Evolutionary conservation across 2,888 invertebrate species (phyloP).

Genomic region (Brenthis daphne): DNA sequence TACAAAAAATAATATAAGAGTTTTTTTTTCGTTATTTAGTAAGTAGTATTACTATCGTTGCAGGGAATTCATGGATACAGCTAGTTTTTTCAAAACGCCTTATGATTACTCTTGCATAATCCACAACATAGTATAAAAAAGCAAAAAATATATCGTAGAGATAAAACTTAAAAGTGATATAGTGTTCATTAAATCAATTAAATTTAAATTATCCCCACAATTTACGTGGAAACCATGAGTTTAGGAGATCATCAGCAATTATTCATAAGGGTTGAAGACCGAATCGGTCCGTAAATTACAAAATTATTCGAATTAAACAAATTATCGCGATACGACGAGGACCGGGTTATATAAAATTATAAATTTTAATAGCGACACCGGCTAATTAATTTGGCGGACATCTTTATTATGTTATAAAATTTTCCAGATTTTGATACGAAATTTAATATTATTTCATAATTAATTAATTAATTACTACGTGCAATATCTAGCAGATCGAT

Average conservation of each 20-base stretch:
- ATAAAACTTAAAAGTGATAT: too few relatives aligned
- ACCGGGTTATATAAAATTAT: neutral
- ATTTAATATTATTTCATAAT: neutral
- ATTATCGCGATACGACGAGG: conserved; percentile 35
- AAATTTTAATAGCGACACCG: conserved; percentile 38
- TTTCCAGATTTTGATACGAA: conserved; percentile 1
- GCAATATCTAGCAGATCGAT: too few relatives aligned
- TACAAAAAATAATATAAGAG: too few relatives aligned
- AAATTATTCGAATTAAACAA: conserved; percentile 35
- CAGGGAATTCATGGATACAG: too few relatives aligned
- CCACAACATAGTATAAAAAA: too few relatives aligned
- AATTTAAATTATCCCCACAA: neutral
- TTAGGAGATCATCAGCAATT: conserved; percentile 35
- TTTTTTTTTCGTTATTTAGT: too few relatives aligned
- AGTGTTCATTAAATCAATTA: too few relatives aligned
- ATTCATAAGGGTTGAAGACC: conserved; percentile 39
- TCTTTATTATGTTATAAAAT: conserved; percentile 24
- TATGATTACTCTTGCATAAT: too few relatives aligned
- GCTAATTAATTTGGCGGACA: conserved; percentile 36
- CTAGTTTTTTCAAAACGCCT: too few relatives aligned
- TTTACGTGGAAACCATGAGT: conserved; percentile 18
- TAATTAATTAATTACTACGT: too few relatives aligned
- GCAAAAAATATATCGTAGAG: too few relatives aligned
- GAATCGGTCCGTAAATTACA: conserved; percentile 38
- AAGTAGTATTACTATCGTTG: too few relatives aligned